Base-by-base conservation (phyloP, 2,797 vertebrate genomes). In the Rousettus madagascariensis region DNA sequence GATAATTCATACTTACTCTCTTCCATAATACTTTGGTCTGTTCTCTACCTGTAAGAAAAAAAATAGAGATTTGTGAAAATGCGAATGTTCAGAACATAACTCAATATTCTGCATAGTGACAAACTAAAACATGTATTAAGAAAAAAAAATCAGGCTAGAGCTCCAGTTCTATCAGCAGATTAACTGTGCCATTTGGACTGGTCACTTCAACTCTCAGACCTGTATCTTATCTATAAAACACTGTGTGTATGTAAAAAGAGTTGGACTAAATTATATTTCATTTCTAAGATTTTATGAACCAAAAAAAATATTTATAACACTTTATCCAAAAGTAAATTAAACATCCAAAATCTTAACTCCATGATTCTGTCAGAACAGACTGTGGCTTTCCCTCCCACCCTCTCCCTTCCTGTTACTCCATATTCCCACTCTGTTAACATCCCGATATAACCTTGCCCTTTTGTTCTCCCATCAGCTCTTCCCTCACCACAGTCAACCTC, bases 1-100 rank as follows among this genome's bases (percentile, higher is more conserved):
- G 82, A 91, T 75, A 95, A 96, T 86, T 55, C 93, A 85, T 88
- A 99, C 99, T 99, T 98, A 99, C 99, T 99, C 99, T 99, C 99
- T 99, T 98, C 99, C 99, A 78, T 99, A 99, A 98, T 99, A 99
- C 98, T 99, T 99, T 75, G 99, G 99, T 97, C 99, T 98, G 97
- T 99, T 99, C 97, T 99, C 99, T 97, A 99, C 99, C 99, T 99
- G 97, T 87, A 94, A 97, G 94, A 95, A 95, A 96, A 86, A 79
- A 79, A 88, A 96, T 94, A 96, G 91, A 71, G 72, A 96, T 15
- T 95, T 95, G 1, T 72, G 33, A 95, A 36, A 95, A 74, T 90
- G 79, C 59, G 97, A 96, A 71, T 36, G 33, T 38, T n/a, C 2
- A 93, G 28, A 66, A 86, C 17, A 24, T 43, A 96, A 93, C 16